Conservation (phyloP, 2,113 vertebrate genomes). For the Dromaius novaehollandiae region DNA sequence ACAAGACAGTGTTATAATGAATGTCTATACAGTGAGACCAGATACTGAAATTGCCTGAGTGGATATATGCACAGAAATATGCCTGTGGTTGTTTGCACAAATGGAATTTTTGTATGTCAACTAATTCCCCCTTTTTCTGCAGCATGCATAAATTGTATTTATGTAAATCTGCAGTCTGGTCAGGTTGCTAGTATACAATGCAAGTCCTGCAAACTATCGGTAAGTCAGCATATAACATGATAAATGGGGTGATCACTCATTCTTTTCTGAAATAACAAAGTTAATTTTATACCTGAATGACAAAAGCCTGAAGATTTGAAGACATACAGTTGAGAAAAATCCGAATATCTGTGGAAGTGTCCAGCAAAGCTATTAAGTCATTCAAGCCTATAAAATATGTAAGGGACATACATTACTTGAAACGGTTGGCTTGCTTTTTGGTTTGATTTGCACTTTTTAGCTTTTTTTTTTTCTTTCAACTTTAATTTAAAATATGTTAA, state of each 20-base stretch:
- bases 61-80: neutral
- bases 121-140: neutral
- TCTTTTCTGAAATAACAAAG: neutral
- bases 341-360: constrained; percentile 57
- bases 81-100: constrained; percentile 23
- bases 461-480: neutral
- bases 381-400: constrained; percentile 61
- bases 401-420: neutral
- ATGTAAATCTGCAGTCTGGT: constrained; percentile 50
- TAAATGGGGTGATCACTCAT: neutral
- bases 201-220: neutral
- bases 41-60: neutral
- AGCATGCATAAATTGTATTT: constrained; percentile 12
- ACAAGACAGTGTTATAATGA: neutral
- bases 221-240: neutral
- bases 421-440: neutral
- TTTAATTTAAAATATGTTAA: neutral
- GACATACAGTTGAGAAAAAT: constrained; percentile 70
- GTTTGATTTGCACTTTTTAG: neutral
- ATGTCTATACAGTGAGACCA: neutral
- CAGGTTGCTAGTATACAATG: neutral
- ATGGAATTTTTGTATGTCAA: constrained; percentile 39
- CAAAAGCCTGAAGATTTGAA: constrained; percentile 69
- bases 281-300: constrained; percentile 73
- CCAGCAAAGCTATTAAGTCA: constrained; percentile 67